Percentiles rank a stretch among this genome's conserved stretches.
phyloP scores from a whole-genome alignment of 2,113 vertebrate species.

The Poicephalus meyeri region DNA sequence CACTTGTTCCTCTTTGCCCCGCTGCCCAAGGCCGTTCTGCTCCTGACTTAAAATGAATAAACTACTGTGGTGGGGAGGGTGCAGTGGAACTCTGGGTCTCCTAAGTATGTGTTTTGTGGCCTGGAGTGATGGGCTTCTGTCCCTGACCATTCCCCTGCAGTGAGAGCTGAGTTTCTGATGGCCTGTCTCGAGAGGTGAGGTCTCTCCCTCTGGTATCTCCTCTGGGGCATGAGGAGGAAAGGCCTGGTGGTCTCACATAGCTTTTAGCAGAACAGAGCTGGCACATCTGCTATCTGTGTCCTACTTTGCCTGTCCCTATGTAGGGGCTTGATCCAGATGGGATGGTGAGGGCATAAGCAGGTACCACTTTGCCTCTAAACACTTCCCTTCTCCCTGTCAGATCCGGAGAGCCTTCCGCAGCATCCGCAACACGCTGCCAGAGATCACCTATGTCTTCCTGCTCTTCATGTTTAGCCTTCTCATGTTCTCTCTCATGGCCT shows the following conservation, averaged over 20 bases:
- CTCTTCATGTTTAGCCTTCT: conserved; percentile 93
- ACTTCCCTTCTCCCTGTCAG: conserved; percentile 59
- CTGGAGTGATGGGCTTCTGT: background rate
- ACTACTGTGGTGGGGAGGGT: background rate
- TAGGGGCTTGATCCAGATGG: background rate
- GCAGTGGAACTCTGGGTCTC: background rate
- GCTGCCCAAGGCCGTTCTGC: background rate
- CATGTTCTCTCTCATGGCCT: conserved; percentile 92
- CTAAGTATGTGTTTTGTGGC: background rate
- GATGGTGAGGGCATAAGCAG: background rate
- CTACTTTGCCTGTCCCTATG: background rate
- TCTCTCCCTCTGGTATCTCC: background rate
- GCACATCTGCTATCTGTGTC: background rate
- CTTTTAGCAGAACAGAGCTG: background rate
- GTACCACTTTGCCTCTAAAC: background rate
- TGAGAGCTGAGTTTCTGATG: background rate
- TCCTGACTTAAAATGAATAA: background rate
- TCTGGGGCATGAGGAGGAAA: background rate
- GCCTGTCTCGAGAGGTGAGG: fast-evolving
- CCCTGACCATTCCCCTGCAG: background rate
- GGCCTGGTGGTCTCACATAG: background rate
- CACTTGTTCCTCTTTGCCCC: conserved; percentile 7
- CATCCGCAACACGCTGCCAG: conserved; percentile 89
- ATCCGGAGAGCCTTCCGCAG: conserved; percentile 89
- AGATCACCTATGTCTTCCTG: conserved; percentile 89